Evolutionary conservation across 1,140 invertebrate genomes (phyloP), one percentile per base, ranked within the genome.

Genomic region (Philopotamus ludificatus): DNA sequence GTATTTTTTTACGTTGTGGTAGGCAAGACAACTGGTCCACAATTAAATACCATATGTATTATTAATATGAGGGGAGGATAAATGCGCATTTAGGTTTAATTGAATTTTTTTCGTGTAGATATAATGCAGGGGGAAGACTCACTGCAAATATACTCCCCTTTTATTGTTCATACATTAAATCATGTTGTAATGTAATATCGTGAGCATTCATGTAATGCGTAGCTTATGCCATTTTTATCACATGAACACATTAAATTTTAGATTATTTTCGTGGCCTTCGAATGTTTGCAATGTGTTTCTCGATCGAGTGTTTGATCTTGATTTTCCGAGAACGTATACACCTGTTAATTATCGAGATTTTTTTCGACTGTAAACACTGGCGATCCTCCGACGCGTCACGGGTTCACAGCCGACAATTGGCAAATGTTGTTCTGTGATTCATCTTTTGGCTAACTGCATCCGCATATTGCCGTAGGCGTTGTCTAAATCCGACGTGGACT

Each of bases 401-500:
- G 15, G 47, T 21, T 21, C 20, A 50, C 18, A 50, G 22, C 9
- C 22, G 10, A 26, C 18, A 26, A 16, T 28, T 23, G 12, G 20
- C 25, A n/a, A 54, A 26, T 12, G 2, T n/a, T 20, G 10, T 54
- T 54, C 45, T 21, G 23, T 58, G 55, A 58, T 21, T 58, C 55
- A 58, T 39, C 41, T 44, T 34, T 21, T 58, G 44, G 44, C 12
- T 8, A 44, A 20, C 55, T 58, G 55, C 55, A 58, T 4, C 45
- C 20, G 22, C 28, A 28, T 39, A 41, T 39, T 16, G 28, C 28
- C 55, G 55, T 58, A 41, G 55, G 55, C 42, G 55, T 58, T 44
- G 23, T 58, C 55, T 58, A 58, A 22, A 45, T 55, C 28, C 9
- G 51, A 51, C 8, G 20, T 51, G 49, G 49, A 51, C 23, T 25